A percentile compares a stretch with the other conserved stretches of the same genome.
Evolutionary conservation across 2,888 invertebrate species (phyloP).

Genomic region (Drosophila nigritarsus): DNA sequence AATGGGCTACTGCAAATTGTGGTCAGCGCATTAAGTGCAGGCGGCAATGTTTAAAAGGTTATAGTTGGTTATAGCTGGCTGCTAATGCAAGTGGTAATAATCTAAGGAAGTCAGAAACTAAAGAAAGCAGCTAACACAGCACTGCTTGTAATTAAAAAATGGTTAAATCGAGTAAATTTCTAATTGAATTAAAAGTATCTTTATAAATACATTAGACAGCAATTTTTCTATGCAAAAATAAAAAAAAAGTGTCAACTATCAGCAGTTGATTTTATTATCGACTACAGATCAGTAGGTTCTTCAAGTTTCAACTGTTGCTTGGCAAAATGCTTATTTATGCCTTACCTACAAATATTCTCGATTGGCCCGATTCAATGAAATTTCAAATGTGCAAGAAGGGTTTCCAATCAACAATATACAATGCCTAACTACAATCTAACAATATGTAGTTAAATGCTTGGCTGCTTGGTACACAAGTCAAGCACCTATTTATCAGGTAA

Average conservation of each 20-base stretch:
- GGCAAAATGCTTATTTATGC: neutral
- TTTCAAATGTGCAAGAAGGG: neutral
- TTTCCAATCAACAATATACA: neutral
- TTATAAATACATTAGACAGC: neutral
- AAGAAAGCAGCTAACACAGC: conserved; percentile 1
- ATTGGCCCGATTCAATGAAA: neutral
- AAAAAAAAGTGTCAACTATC: neutral
- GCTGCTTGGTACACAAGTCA: neutral
- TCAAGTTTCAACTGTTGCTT: neutral
- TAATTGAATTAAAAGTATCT: neutral
- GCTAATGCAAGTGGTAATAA: conserved; percentile 33
- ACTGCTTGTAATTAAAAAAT: neutral
- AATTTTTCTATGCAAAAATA: neutral
- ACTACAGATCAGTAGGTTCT: neutral
- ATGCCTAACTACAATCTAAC: conserved; percentile 1
- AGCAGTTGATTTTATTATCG: neutral
- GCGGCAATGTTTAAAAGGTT: conserved; percentile 17
- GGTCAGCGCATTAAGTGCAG: conserved; percentile 56
- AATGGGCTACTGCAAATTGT: conserved; percentile 61
- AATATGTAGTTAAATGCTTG: neutral
- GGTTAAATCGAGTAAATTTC: neutral
- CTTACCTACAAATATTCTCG: neutral
- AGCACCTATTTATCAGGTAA: conserved; percentile 47
- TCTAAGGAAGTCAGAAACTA: conserved; percentile 4
- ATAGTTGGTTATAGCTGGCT: neutral